Conservation (phyloP, 2,888 invertebrate genomes). For the Cecidostiba fungosa region DNA sequence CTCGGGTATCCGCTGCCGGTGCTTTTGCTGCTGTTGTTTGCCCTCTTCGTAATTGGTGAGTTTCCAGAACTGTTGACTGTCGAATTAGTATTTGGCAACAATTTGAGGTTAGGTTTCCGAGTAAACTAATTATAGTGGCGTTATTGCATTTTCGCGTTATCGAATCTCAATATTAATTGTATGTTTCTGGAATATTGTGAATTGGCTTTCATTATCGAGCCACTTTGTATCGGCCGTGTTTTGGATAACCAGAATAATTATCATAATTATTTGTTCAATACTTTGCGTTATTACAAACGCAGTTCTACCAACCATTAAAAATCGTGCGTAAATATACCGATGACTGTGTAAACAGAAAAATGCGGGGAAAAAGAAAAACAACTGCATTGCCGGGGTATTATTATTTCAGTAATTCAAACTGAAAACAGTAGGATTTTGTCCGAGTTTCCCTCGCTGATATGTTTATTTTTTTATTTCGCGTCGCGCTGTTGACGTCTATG, state of each 20-base stretch:
- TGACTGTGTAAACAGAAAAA: neutral
- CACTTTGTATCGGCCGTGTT: too few species aligned
- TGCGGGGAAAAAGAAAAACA: neutral
- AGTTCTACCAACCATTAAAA: too few species aligned
- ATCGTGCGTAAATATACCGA: too few species aligned
- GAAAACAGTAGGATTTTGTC: neutral
- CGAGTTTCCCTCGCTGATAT: neutral
- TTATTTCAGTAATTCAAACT: neutral
- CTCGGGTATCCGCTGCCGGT: neutral
- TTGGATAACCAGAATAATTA: neutral
- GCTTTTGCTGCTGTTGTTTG: slow-evolving; percentile 17
- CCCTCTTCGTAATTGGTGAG: slow-evolving; percentile 25
- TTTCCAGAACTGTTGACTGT: neutral
- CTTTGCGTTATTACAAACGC: too few species aligned
- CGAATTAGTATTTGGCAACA: neutral
- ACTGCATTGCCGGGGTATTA: neutral
- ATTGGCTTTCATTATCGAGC: neutral
- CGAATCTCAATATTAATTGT: neutral
- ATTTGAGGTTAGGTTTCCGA: neutral
- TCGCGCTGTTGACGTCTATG: neutral
- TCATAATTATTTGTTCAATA: neutral
- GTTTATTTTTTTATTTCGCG: neutral
- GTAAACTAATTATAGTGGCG: neutral
- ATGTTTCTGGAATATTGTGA: neutral
- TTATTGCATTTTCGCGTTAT: neutral